A percentile compares a stretch with the other conserved stretches of the same genome.
phyloP scores from a whole-genome alignment of 2,888 invertebrate species.

The Unio delphinus region DNA sequence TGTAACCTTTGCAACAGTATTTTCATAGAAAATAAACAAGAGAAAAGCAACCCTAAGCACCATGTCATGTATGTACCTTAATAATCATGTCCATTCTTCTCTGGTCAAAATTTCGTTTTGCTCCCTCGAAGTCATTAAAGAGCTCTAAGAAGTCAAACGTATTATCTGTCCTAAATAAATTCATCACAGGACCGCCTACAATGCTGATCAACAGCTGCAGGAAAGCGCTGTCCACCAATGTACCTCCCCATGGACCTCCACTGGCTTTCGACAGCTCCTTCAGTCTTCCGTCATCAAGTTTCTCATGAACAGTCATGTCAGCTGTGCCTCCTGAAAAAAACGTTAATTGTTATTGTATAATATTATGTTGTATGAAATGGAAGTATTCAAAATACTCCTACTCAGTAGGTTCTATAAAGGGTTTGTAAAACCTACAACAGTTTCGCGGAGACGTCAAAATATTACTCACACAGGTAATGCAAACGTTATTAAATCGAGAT shows the following conservation, averaged over 20 bases:
- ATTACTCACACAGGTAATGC: no score
- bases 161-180: conserved; percentile 3
- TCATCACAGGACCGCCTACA: conserved; percentile 7
- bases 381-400: no score
- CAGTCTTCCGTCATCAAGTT: conserved; percentile 6
- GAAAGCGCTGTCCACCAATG: conserved; percentile 15
- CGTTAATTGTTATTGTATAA: background rate
- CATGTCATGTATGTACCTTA: no score
- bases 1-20: no score
- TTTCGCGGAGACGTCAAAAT: no score
- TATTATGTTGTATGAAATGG: background rate
- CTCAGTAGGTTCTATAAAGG: no score
- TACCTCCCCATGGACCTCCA: conserved; percentile 21
- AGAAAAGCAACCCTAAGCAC: no score
- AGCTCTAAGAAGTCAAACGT: conserved; percentile 17
- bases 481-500: no score
- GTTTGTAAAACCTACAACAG: no score
- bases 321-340: conserved; percentile 18
- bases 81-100: no score
- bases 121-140: conserved; percentile 20
- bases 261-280: conserved; percentile 13
- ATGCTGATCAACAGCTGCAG: conserved; percentile 5
- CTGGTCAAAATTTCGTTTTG: conserved; percentile 4
- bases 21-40: no score
- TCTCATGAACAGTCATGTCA: conserved; percentile 7